Conservation (phyloP, 2,888 invertebrate genomes). For the Ephialtes manifestator region DNA sequence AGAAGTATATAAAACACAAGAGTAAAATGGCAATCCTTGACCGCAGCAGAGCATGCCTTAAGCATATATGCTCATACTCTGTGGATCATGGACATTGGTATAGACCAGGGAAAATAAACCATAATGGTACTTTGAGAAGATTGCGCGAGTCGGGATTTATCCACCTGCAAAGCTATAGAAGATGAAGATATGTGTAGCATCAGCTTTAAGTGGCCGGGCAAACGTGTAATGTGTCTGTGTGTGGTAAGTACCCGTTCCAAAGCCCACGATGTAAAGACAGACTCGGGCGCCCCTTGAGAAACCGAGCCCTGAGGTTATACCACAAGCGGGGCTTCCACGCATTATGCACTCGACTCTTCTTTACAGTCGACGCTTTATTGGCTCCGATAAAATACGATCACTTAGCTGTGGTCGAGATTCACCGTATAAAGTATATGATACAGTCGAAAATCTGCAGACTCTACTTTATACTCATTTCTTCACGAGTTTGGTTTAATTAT, state of each 20-base stretch:
- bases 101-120: slow-evolving; percentile 53
- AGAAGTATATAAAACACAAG: neutral
- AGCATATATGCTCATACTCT: slow-evolving; percentile 1
- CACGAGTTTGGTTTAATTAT: neutral
- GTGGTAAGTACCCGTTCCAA: neutral
- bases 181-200: slow-evolving; percentile 47
- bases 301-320: slow-evolving; percentile 45
- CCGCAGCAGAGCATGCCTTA: neutral
- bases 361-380: slow-evolving; percentile 77
- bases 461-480: neutral
- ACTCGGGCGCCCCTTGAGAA: slow-evolving; percentile 31
- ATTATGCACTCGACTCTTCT: slow-evolving; percentile 78
- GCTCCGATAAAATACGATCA: slow-evolving; percentile 81
- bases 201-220: slow-evolving; percentile 28
- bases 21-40: neutral
- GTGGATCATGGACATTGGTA: slow-evolving; percentile 28
- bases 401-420: slow-evolving; percentile 66
- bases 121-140: slow-evolving; percentile 57
- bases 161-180: slow-evolving; percentile 18
- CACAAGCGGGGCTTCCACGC: slow-evolving; percentile 46
- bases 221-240: slow-evolving; percentile 4
- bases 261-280: slow-evolving; percentile 41
- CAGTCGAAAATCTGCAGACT: neutral
- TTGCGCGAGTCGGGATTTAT: slow-evolving; percentile 37
- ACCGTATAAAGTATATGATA: neutral